Evolutionary conservation across 2,797 vertebrate species (phyloP).

Genomic region (Toxotes lorentzi): DNA sequence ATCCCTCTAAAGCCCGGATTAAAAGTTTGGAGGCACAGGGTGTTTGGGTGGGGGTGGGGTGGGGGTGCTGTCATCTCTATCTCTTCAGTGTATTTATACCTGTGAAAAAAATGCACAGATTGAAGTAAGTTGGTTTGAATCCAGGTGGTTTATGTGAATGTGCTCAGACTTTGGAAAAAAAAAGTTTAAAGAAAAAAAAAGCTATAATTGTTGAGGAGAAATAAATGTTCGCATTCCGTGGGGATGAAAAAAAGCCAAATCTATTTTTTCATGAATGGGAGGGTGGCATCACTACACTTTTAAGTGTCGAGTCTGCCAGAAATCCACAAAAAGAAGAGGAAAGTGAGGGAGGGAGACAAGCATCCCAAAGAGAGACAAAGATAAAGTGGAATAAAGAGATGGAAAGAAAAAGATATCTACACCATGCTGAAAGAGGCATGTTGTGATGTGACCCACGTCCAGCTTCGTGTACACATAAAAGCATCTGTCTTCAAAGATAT

Average conservation of each 20-base stretch:
- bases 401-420: slow-evolving; percentile 57
- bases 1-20: slow-evolving; percentile 77
- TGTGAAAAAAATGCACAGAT: slow-evolving; percentile 23
- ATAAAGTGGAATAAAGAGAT: slow-evolving; percentile 69
- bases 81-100: slow-evolving; percentile 52
- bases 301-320: slow-evolving; percentile 36
- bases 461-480: slow-evolving; percentile 65
- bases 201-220: slow-evolving; percentile 33
- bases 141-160: slow-evolving; percentile 32
- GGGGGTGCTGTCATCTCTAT: slow-evolving; percentile 49
- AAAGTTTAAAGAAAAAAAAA: neutral
- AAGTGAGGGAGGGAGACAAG: slow-evolving; percentile 24
- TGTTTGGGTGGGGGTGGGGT: slow-evolving; percentile 8
- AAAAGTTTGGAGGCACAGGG: slow-evolving; percentile 72
- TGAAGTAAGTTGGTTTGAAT: slow-evolving; percentile 33
- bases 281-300: slow-evolving; percentile 15
- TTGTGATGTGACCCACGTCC: slow-evolving; percentile 78
- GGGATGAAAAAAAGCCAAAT: slow-evolving; percentile 8
- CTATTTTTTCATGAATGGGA: slow-evolving; percentile 29
- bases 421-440: slow-evolving; percentile 57
- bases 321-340: slow-evolving; percentile 19
- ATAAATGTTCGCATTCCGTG: neutral
- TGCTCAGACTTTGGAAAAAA: slow-evolving; percentile 15
- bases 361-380: slow-evolving; percentile 59
- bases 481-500: slow-evolving; percentile 77